Evolutionary conservation across 2,113 vertebrate species (phyloP), one percentile per base, ranked within the genome.

Genomic region (Ophthalmolycus amberensis): DNA sequence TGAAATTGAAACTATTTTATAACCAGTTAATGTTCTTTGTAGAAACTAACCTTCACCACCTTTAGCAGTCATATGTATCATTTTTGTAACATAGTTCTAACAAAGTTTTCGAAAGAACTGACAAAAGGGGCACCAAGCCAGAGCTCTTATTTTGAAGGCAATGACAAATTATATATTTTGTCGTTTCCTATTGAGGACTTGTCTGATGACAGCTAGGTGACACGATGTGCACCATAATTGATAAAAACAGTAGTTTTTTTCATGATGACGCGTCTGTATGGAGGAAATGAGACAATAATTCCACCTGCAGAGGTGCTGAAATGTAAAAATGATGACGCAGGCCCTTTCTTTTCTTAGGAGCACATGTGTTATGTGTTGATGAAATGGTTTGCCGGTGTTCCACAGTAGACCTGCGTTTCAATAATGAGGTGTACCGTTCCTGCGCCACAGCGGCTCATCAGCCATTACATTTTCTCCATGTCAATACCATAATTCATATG

Each of bases 401-500:
- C 67, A 72, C 54, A 38, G 37, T 71, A 22, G 44, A 56, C 38
- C 32, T 65, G 38, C 58, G 22, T 85, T 81, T 67, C 27, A 79
- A 25, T 72, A 69, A 83, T 87, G 67, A 80, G 59, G n/a, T 80
- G 79, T 72, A 75, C 70, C 52, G 50, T 32, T 56, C 14, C 5
- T 14, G 25, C 46, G 10, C 32, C 52, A 40, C 48, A 77, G 56
- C 72, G 65, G 52, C 64, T 80, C 46, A 48, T 71, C 27, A 73
- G 65, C 42, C 58, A 5, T 75, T 76, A 52, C 59, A 83, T 79
- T 81, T 79, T 20, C 62, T 15, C 20, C 70, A 71, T 42, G 18
- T 37, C 69, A 20, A n/a, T 70, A 62, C 38, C n/a, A 62, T 79
- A 67, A 80, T 85, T 85, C 63, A 70, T 85, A 72, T 27, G 58